phyloP scores from a whole-genome alignment of 2,888 invertebrate species.

The Caenorhabditis drosophilae region DNA sequence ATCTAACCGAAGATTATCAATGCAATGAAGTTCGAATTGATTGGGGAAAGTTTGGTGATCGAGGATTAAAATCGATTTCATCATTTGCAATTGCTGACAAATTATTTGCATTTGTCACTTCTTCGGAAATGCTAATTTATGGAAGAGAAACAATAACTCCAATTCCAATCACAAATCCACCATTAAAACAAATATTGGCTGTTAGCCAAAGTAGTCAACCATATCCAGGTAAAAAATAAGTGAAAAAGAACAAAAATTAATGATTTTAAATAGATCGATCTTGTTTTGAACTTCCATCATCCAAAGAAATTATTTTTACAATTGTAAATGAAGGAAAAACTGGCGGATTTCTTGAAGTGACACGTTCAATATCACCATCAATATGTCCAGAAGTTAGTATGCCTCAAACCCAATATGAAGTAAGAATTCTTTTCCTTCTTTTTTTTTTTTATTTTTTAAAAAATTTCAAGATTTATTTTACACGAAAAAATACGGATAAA shows the following conservation, averaged over 20 bases:
- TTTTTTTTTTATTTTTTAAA: not conserved
- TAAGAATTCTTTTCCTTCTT: no score
- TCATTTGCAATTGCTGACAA: conserved; percentile 67
- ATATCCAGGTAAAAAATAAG: conserved; percentile 51
- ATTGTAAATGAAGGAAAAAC: conserved; percentile 66
- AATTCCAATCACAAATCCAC: conserved; percentile 62
- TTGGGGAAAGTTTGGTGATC: conserved; percentile 66
- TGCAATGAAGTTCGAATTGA: conserved; percentile 64
- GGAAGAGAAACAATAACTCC: conserved; percentile 54
- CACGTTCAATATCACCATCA: conserved; percentile 33
- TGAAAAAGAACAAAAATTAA: not conserved
- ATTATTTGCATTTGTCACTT: conserved; percentile 65
- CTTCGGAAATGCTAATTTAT: conserved; percentile 62
- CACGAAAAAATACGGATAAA: conserved; percentile 61
- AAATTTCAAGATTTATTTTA: conserved; percentile 55
- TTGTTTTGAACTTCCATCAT: conserved; percentile 63
- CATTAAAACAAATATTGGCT: conserved; percentile 65
- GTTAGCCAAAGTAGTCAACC: conserved; percentile 67
- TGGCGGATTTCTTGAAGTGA: conserved; percentile 58
- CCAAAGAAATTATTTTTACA: conserved; percentile 59
- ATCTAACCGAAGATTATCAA: conserved; percentile 46
- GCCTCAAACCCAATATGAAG: conserved; percentile 65
- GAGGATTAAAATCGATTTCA: conserved; percentile 63
- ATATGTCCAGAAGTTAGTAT: conserved; percentile 58
- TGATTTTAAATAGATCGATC: conserved; percentile 47